phyloP scores from a whole-genome alignment of 1,140 invertebrate genomes.

The Formica selysi region DNA sequence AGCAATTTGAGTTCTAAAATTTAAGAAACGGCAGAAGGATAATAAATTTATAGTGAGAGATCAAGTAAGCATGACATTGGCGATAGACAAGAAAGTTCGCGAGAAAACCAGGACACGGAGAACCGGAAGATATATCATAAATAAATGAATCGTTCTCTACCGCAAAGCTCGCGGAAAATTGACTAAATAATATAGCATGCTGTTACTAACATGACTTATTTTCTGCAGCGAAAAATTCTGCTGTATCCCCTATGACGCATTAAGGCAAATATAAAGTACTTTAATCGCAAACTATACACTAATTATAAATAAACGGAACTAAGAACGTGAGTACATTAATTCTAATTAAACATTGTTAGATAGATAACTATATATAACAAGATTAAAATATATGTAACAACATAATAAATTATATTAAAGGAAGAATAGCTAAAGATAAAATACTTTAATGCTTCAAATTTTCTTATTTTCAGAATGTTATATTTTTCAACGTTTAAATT shows the following conservation, averaged over 20 bases:
- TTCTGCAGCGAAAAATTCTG: slow-evolving; percentile 20
- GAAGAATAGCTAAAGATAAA: not conserved
- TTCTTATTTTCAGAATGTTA: not conserved
- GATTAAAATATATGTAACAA: slow-evolving; percentile 14
- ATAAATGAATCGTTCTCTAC: slow-evolving; percentile 47
- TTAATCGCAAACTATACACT: slow-evolving; percentile 19
- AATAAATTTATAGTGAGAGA: slow-evolving; percentile 29
- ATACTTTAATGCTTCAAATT: not conserved
- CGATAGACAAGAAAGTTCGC: slow-evolving; percentile 43
- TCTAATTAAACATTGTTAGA: not conserved
- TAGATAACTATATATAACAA: not conserved
- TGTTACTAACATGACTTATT: slow-evolving; percentile 27
- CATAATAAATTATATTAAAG: not conserved
- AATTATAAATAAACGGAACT: not conserved
- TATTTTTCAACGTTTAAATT: not conserved
- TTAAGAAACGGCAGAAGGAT: slow-evolving; percentile 5
- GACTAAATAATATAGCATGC: slow-evolving; percentile 49
- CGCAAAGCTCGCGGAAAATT: slow-evolving; percentile 53
- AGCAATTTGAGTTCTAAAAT: slow-evolving; percentile 7
- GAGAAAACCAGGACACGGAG: slow-evolving; percentile 17
- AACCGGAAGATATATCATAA: slow-evolving; percentile 41
- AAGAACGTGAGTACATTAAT: not conserved
- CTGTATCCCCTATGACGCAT: slow-evolving; percentile 14
- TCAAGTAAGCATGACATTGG: slow-evolving; percentile 29
- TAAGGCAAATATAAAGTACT: slow-evolving; percentile 19